A percentile compares a stretch with the other conserved stretches of the same genome.
phyloP scores from a whole-genome alignment of 2,113 vertebrate genomes.

The Alosa alosa region DNA sequence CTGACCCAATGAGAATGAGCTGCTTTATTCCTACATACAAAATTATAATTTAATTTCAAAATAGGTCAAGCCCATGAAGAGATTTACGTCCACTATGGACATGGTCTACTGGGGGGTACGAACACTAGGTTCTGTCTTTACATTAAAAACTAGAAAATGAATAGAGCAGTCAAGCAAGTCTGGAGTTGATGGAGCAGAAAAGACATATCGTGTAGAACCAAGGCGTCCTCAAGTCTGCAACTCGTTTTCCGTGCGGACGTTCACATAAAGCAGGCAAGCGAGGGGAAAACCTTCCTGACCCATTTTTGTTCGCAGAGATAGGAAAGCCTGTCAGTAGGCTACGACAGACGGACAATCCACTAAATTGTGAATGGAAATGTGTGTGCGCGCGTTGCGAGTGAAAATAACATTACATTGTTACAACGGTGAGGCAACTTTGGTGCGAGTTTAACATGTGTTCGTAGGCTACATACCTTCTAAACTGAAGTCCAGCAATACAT shows the following conservation, averaged over 20 bases:
- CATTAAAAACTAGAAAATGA: neutral
- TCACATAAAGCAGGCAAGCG: conserved; percentile 24
- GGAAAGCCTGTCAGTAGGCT: neutral
- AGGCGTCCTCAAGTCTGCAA: conserved; percentile 9
- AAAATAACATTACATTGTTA: neutral
- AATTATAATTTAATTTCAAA: neutral
- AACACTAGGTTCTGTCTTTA: neutral
- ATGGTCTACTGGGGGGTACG: neutral
- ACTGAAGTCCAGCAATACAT: conserved; percentile 92
- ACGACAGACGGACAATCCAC: neutral
- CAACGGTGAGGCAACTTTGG: neutral
- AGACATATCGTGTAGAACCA: neutral
- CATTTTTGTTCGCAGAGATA: conserved; percentile 44
- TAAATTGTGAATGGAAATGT: neutral
- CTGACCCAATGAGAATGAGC: conserved; percentile 5
- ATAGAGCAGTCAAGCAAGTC: neutral
- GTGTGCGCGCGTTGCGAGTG: neutral
- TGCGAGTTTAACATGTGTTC: neutral
- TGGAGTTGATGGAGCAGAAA: conserved; percentile 3
- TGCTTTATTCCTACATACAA: neutral
- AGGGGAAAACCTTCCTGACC: conserved; percentile 52
- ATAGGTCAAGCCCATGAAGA: neutral
- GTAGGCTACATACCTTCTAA: conserved; percentile 80
- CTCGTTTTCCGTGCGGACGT: neutral
- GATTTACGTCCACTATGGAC: neutral